phyloP scores from a whole-genome alignment of 2,888 invertebrate species.

The Drosophila kambysellisi region DNA sequence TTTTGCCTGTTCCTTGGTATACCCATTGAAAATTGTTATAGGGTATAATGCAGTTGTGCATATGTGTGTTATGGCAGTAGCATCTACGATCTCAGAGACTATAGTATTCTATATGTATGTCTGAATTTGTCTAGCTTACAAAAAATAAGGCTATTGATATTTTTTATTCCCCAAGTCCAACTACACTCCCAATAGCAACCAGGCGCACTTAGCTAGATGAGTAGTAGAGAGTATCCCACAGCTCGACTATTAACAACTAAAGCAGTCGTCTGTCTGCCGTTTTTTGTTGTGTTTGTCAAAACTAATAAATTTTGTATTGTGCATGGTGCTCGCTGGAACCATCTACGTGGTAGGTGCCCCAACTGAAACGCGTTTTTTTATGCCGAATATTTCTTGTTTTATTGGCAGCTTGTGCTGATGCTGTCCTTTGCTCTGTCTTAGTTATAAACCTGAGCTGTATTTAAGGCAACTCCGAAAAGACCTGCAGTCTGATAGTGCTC shows the following conservation, averaged over 20 bases:
- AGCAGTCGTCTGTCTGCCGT: not conserved
- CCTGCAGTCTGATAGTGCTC: constrained; percentile 12
- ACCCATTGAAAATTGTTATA: not conserved
- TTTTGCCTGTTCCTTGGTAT: not conserved
- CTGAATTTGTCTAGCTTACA: not conserved
- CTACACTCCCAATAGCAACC: not conserved
- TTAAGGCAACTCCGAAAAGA: constrained; percentile 3
- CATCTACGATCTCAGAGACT: not conserved
- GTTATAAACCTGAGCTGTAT: not conserved
- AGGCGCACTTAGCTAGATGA: too few relatives aligned
- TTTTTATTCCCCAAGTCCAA: not conserved
- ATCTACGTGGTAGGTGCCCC: constrained; percentile 54
- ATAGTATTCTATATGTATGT: not conserved
- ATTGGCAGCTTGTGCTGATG: constrained; percentile 51
- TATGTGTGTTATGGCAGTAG: too few relatives aligned
- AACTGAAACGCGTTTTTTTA: constrained; percentile 56
- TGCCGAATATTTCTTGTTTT: constrained; percentile 63
- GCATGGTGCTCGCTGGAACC: constrained; percentile 54
- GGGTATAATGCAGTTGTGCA: not conserved
- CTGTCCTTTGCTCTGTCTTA: constrained; percentile 2
- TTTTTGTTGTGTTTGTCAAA: constrained; percentile 53
- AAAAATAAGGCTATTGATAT: not conserved
- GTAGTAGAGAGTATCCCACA: not conserved
- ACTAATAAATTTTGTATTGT: constrained; percentile 77
- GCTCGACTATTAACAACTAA: not conserved